phyloP scores from a whole-genome alignment of 2,888 invertebrate genomes.

The Caenorhabditis sinica region DNA sequence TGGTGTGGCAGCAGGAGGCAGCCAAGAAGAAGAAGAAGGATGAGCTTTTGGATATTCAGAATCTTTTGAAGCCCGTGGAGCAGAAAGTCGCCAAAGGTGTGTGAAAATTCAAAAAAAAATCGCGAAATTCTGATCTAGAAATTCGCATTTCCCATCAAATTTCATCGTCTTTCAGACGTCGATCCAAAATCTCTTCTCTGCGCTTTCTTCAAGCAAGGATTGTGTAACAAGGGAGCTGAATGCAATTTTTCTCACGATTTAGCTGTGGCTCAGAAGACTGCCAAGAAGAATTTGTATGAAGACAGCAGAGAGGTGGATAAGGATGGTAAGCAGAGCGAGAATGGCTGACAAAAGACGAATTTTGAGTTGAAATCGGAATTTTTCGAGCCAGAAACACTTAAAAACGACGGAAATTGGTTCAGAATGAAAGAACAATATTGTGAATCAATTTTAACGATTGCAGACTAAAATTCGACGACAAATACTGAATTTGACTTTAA shows the following conservation, averaged over 20 bases:
- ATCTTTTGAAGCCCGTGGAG: conserved; percentile 92
- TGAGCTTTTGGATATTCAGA: conserved; percentile 91
- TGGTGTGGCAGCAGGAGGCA: conserved; percentile 70
- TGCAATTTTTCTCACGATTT: conserved; percentile 99
- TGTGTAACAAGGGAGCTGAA: conserved; percentile 96
- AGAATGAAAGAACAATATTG: no score
- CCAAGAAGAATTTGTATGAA: conserved; percentile 95
- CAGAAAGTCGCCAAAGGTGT: conserved; percentile 96
- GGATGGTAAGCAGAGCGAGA: conserved; percentile 38
- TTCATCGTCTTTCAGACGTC: conserved; percentile 90
- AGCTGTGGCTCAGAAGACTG: conserved; percentile 95
- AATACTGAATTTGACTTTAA: no score
- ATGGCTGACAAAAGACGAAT: no score
- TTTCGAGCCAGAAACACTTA: not conserved
- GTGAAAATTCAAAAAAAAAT: conserved; percentile 59
- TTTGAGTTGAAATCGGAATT: no score
- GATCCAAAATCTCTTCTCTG: conserved; percentile 99
- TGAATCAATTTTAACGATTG: no score
- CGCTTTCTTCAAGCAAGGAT: conserved; percentile 98
- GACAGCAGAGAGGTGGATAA: conserved; percentile 86
- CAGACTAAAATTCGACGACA: no score
- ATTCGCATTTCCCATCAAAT: not conserved
- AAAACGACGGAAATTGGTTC: no score
- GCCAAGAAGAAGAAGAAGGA: conserved; percentile 88
- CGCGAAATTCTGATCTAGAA: not conserved